Evolutionary conservation across 1,140 invertebrate genomes (phyloP).

Genomic region (Dryas iulia): DNA sequence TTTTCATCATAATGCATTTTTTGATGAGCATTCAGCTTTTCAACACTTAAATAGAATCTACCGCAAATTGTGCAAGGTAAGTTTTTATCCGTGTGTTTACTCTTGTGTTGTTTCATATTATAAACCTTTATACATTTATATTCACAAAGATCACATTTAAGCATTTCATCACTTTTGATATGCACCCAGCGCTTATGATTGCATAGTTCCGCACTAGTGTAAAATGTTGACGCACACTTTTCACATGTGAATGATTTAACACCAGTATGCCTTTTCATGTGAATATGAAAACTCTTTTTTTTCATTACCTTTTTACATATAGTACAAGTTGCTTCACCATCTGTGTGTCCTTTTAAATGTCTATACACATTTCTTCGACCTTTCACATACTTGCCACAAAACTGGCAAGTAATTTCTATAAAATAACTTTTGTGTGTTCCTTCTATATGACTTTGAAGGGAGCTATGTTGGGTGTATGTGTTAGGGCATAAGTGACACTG

Average conservation of each 20-base stretch:
- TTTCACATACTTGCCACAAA: constrained; percentile 54
- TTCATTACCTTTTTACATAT: constrained; percentile 52
- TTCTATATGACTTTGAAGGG: constrained; percentile 53
- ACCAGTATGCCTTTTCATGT: constrained; percentile 57
- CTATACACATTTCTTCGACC: constrained; percentile 47
- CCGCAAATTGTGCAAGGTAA: constrained; percentile 54
- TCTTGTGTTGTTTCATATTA: constrained; percentile 43
- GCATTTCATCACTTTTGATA: constrained; percentile 35
- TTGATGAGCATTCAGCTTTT: constrained; percentile 46
- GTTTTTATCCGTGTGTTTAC: constrained; percentile 49
- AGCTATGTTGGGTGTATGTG: constrained; percentile 49
- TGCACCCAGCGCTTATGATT: constrained; percentile 58
- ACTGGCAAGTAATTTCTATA: constrained; percentile 53
- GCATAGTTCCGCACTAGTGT: constrained; percentile 50
- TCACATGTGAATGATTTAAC: constrained; percentile 58
- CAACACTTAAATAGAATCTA: constrained; percentile 42
- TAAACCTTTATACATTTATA: constrained; percentile 38
- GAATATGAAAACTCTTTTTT: constrained; percentile 34
- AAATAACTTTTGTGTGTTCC: constrained; percentile 44
- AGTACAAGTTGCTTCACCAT: constrained; percentile 41
- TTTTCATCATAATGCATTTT: constrained; percentile 48
- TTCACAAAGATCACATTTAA: constrained; percentile 55
- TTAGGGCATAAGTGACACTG: constrained; percentile 51
- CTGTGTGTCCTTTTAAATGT: constrained; percentile 50
- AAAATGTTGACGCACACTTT: constrained; percentile 54